Base-by-base conservation (phyloP, 2,797 vertebrate species). In the Holocentrus rufus region DNA sequence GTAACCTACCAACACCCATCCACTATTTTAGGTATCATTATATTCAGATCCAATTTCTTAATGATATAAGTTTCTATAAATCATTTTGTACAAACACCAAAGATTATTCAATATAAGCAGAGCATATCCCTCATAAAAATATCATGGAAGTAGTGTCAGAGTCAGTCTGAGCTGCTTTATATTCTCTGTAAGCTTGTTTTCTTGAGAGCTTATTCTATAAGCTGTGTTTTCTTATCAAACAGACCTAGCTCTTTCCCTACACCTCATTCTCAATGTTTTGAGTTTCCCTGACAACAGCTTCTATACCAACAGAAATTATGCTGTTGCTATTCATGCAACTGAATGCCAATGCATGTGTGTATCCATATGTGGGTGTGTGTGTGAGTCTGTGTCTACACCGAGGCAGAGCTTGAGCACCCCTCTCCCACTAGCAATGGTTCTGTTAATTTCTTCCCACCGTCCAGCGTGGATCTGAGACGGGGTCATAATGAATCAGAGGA, bases 401-500 rank as follows among this genome's bases (percentile, higher is more conserved):
- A 77, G 36, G 72, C 52, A 65, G 15, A 74, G 49, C 65, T 65
- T 67, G 18, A 79, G 53, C 50, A 34, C 34, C 52, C 25, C 34
- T 42, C 52, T 54, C 69, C 56, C 55, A 47, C 53, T 36, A 27
- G 13, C 6, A 25, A 55, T 30, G 18, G 8, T 64, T 52, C 44
- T 56, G 36, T 56, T 77, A 9, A 56, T 75, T 77, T 10, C 50
- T 63, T 73, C 60, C 9, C 31, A 65, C 61, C 2, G 53, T 66
- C 64, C 66, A 70, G 65, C 71, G 25, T 80, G 78, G 53, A 44
- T 27, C 20, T 76, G 65, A 60, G 70, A 70, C 50, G 57, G 62
- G 64, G 68, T 81, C 85, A 77, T 42, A 46, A 47, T 85, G 70
- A 84, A 84, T 86, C 82, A 86, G 75, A 69, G 17, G 27, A 50